These are phyloP conservation scores for Callospermophilus lateralis DNA, from an alignment of 2,113 vertebrate genomes.

Conservation along the genomic window DNA sequence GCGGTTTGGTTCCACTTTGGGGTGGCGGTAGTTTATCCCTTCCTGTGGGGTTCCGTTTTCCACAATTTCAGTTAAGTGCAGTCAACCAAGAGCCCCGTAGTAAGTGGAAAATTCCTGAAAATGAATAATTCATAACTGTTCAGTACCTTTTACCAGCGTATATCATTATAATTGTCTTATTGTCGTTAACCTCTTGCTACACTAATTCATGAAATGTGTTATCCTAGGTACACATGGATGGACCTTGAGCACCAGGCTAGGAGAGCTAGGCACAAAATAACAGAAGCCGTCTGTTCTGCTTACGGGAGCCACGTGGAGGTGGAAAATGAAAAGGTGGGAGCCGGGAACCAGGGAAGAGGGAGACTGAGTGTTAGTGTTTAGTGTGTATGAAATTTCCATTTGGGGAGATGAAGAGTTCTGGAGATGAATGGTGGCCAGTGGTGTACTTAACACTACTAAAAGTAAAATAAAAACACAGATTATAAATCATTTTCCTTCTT, in stretches of 20 bases:
- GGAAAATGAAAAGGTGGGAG: no score
- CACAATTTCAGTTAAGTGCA: not conserved
- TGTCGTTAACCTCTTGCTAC: not conserved
- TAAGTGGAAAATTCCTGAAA: not conserved
- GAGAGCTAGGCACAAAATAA: not conserved
- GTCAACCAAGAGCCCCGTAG: not conserved
- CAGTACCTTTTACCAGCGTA: not conserved
- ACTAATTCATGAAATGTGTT: not conserved
- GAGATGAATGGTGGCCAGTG: not conserved
- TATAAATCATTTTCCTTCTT: not conserved
- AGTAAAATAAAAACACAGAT: not conserved
- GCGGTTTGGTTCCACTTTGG: no score
- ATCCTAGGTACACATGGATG: no score
- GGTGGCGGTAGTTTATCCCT: not conserved
- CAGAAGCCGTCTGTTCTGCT: no score
- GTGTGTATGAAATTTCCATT: accelerated
- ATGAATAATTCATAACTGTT: not conserved
- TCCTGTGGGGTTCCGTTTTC: not conserved
- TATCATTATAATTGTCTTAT: not conserved
- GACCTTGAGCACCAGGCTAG: no score
- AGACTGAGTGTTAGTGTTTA: no score
- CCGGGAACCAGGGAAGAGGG: accelerated
- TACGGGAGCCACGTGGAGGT: no score
- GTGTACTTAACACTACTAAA: accelerated
- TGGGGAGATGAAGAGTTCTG: not conserved